Percentiles rank a stretch among this genome's conserved stretches.
These are phyloP conservation scores for Proterorhinus semilunaris DNA, from an alignment of 2,113 vertebrate genomes.

Conservation along the genomic window DNA sequence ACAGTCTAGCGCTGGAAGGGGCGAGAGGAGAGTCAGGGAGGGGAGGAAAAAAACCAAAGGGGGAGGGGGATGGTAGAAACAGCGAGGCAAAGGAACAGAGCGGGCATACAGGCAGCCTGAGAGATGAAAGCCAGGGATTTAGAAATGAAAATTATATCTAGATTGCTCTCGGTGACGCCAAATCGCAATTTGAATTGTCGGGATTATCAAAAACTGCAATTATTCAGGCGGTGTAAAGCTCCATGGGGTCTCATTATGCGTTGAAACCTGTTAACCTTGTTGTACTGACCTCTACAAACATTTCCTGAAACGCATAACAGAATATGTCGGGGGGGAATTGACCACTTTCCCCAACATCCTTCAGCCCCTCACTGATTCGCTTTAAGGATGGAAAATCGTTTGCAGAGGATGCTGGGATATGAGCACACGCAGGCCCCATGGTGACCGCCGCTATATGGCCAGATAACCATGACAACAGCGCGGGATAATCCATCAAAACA, in stretches of 20 bases:
- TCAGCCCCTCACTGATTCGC: not conserved
- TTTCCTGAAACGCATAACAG: not conserved
- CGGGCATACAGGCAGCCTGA: conserved; percentile 21
- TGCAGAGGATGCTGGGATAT: conserved; percentile 48
- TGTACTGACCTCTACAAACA: not conserved
- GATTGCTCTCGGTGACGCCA: no score
- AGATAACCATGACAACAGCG: conserved; percentile 70
- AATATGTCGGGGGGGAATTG: no score
- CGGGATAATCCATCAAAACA: conserved; percentile 32
- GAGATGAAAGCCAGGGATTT: conserved; percentile 19
- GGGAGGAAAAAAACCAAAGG: conserved; percentile 23
- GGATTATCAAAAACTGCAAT: no score
- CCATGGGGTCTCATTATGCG: no score
- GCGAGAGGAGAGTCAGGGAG: conserved; percentile 3
- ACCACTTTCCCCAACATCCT: not conserved
- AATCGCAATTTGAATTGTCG: no score
- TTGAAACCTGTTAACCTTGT: not conserved
- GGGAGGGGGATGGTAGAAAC: conserved; percentile 54
- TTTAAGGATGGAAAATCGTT: conserved; percentile 28
- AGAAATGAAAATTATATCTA: not conserved
- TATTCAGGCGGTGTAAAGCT: no score
- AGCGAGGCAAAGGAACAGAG: conserved; percentile 40
- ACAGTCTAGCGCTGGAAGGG: not conserved
- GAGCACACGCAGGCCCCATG: conserved; percentile 42
- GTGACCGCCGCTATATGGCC: conserved; percentile 53